These are phyloP conservation scores for Schrankia costaestrigalis DNA, from an alignment of 2,888 invertebrate species.

Conservation along the genomic window DNA sequence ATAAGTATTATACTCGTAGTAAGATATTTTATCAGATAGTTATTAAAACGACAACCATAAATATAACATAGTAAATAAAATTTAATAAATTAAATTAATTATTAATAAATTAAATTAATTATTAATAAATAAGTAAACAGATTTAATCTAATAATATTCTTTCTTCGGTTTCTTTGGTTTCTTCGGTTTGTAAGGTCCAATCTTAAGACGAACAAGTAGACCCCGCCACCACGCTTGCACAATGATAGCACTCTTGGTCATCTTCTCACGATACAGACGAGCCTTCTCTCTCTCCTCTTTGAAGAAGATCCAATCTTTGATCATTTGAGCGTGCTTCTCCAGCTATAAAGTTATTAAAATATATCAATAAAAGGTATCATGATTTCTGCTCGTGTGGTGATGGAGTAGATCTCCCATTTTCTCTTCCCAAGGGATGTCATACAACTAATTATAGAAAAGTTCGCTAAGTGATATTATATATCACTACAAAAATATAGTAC, in stretches of 20 bases:
- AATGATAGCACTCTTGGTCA: conserved; percentile 56
- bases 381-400: too few species aligned
- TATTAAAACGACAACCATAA: too few species aligned
- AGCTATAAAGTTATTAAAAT: conserved; percentile 37
- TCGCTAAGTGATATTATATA: too few species aligned
- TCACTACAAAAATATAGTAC: too few species aligned
- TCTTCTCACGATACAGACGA: conserved; percentile 49
- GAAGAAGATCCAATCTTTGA: conserved; percentile 62
- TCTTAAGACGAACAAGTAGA: conserved; percentile 18
- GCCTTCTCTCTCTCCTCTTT: conserved; percentile 58
- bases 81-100: too few species aligned
- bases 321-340: conserved; percentile 45
- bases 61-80: too few species aligned
- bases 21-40: too few species aligned
- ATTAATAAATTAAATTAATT: too few species aligned
- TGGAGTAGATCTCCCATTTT: too few species aligned
- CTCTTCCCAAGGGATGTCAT: too few species aligned
- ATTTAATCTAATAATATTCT: background rate
- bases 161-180: conserved; percentile 1
- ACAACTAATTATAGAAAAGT: too few species aligned
- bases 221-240: conserved; percentile 74
- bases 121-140: background rate
- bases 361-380: background rate
- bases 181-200: conserved; percentile 4
- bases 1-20: too few species aligned